A percentile compares a stretch with the other conserved stretches of the same genome.
Evolutionary conservation across 2,797 vertebrate species (phyloP).

Genomic region (Gambelia wislizenii): DNA sequence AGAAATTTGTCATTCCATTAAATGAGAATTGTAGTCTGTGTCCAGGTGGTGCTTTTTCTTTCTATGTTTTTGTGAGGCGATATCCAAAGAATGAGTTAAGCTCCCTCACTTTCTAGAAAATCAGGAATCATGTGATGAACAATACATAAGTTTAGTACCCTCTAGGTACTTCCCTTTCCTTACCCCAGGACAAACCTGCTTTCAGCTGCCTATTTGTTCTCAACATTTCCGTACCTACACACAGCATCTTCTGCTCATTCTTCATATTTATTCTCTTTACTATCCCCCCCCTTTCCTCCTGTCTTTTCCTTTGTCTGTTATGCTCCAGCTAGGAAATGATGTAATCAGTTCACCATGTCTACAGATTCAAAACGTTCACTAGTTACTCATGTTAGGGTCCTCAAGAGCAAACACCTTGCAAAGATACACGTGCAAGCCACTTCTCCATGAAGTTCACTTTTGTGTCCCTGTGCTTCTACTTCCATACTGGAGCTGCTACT

Average conservation of each 20-base stretch:
- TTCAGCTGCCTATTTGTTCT: background rate
- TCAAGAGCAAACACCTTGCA: background rate
- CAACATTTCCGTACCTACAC: background rate
- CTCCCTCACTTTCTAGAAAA: no score
- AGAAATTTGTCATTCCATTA: background rate
- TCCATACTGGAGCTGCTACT: background rate
- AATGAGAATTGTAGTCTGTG: background rate
- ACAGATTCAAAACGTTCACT: background rate
- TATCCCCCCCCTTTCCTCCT: background rate
- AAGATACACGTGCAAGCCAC: background rate
- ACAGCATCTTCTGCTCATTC: background rate
- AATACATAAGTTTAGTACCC: no score
- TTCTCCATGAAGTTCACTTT: background rate
- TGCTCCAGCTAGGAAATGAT: background rate
- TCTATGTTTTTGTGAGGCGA: background rate
- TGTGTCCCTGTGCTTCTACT: background rate
- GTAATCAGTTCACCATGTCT: background rate
- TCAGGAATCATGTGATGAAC: no score
- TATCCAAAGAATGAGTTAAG: no score
- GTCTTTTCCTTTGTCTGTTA: background rate
- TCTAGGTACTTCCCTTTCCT: no score
- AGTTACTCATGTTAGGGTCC: background rate
- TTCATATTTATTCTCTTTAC: background rate
- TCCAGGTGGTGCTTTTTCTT: background rate
- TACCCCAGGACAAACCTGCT: no score